Conservation (phyloP, 2,797 vertebrate species). For the Lophotriccus pileatus region DNA sequence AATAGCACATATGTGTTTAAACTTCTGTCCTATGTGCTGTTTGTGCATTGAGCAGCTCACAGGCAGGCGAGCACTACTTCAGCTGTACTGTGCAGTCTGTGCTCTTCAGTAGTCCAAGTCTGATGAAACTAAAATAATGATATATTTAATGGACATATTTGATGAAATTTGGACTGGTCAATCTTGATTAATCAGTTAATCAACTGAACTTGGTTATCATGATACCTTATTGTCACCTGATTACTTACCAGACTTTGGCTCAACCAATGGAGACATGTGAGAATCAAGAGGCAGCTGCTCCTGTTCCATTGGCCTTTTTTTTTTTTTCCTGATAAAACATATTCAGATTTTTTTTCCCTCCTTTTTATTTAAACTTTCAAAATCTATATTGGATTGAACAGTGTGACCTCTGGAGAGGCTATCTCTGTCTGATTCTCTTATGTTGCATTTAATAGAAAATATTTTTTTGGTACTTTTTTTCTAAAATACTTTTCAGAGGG, state of each 20-base stretch:
- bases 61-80: neutral
- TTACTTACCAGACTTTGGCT: neutral
- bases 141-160: no score
- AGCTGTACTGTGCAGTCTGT: neutral
- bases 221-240: neutral
- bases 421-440: neutral
- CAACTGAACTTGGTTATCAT: neutral
- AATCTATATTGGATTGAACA: neutral
- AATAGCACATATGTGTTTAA: neutral
- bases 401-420: neutral
- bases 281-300: neutral
- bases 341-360: no score
- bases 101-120: neutral
- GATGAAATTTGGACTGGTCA: neutral
- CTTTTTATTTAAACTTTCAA: neutral
- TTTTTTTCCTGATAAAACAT: neutral
- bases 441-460: neutral
- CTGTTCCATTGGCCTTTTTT: neutral
- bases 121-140: no score
- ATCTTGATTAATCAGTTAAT: neutral
- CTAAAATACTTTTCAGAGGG: neutral
- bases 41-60: accelerated
- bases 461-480: neutral
- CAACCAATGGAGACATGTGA: neutral
- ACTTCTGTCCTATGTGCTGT: accelerated